phyloP scores from a whole-genome alignment of 2,888 invertebrate species.

The Chrysolina oricalcia region DNA sequence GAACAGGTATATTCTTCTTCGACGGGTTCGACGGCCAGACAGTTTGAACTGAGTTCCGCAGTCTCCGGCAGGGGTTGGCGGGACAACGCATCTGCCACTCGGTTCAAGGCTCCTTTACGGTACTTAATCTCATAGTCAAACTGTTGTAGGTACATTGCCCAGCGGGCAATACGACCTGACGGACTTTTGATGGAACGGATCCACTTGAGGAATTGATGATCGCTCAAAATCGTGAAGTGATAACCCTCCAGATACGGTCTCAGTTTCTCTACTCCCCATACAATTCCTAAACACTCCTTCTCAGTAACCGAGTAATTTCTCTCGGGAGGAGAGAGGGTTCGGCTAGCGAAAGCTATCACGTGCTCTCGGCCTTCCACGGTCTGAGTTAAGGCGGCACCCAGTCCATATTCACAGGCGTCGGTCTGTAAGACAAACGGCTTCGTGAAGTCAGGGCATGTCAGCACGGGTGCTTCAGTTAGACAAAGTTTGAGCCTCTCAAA shows the following conservation, averaged over 20 bases:
- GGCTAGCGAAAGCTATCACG: slow-evolving; percentile 52
- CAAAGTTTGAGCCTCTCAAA: too few species aligned
- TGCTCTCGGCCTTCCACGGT: slow-evolving; percentile 42
- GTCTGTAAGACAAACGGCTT: slow-evolving; percentile 52
- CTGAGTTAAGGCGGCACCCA: slow-evolving; percentile 55
- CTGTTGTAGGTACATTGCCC: slow-evolving; percentile 36
- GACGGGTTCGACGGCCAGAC: neutral
- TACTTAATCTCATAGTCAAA: slow-evolving; percentile 52
- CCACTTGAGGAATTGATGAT: slow-evolving; percentile 56
- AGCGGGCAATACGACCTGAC: slow-evolving; percentile 34
- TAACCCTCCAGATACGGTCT: slow-evolving; percentile 47
- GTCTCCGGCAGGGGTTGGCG: slow-evolving; percentile 23
- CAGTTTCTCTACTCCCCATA: slow-evolving; percentile 57
- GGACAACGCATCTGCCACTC: slow-evolving; percentile 52
- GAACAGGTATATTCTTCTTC: neutral
- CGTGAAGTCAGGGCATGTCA: too few species aligned
- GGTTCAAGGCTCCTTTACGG: slow-evolving; percentile 47
- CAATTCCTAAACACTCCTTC: slow-evolving; percentile 57
- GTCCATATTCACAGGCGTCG: slow-evolving; percentile 50
- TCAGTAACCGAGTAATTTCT: slow-evolving; percentile 54
- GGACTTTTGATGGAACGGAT: slow-evolving; percentile 37
- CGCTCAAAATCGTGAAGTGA: slow-evolving; percentile 55
- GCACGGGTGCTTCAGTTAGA: too few species aligned
- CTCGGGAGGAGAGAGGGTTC: slow-evolving; percentile 39
- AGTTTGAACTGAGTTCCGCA: neutral